Base-by-base conservation (phyloP, 2,113 vertebrate species). In the Gymnobelideus leadbeateri region DNA sequence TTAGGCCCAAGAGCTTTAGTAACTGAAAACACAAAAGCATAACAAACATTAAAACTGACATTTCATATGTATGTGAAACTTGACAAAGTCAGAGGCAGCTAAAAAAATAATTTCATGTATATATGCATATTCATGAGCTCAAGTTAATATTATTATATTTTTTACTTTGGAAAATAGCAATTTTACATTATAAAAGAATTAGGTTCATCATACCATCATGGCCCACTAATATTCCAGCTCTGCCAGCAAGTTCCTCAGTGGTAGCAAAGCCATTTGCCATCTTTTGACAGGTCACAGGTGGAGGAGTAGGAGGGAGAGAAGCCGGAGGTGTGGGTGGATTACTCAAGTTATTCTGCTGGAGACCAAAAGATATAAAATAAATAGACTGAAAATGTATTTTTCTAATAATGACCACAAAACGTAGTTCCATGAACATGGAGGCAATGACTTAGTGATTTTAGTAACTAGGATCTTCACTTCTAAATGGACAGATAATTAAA, bases 301-400 rank as follows among this genome's bases (percentile, higher is more conserved):
- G 99, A 0, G 99, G 99, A 0, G 99, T 99, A 92, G 99, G 99
- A 92, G 99, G 99, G 93, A 99, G 99, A 51, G 99, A 99, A 95
- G 99, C 99, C 1, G 99, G 99, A 0, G 99, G 99, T 0, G 99
- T 99, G 21, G 99, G 99, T 93, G 99, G 99, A 97, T 99, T 99
- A 98, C 99, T 99, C 98, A 99, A 98, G 97, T 99, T 99, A 98
- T 99, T 99, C 99, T 99, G 99, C 99, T 99, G 98, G 97, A 98
- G 97, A 98, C 31, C 93, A 97, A 98, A 97, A 96, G 96, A 97
- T 94, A 54, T 90, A 94, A 51, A 97, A 93, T 43, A 51, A 97
- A 93, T 43, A 90, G 26, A 50, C 3, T 19, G 26, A 50, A 90
- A 2, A 11, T 50, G 14, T 4, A 28, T 49, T 84, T 84, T 43